A percentile compares a stretch with the other conserved stretches of the same genome.
Evolutionary conservation across 1,140 invertebrate species (phyloP).

Genomic region (Euborellia annulipes): DNA sequence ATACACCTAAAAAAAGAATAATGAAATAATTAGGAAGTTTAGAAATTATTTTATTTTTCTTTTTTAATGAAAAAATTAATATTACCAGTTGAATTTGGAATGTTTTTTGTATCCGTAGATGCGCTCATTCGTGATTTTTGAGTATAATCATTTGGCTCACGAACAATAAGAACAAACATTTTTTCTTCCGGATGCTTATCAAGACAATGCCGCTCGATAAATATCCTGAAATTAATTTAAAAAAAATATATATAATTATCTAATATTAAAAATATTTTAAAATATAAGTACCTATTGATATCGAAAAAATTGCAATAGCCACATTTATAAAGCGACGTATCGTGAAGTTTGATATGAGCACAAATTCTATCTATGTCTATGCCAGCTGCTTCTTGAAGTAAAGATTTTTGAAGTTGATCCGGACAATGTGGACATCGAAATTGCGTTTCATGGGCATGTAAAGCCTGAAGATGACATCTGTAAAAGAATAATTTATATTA

Average conservation of each 20-base stretch:
- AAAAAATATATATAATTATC: constrained; percentile 9
- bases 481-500: no score
- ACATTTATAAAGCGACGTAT: constrained; percentile 49
- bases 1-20: no score
- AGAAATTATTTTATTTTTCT: no score
- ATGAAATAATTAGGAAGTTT: no score
- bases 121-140: no score
- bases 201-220: constrained; percentile 45
- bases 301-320: constrained; percentile 46
- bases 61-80: no score
- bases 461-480: constrained; percentile 43
- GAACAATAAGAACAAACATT: constrained; percentile 34
- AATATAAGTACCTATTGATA: constrained; percentile 27
- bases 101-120: no score
- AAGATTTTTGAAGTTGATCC: constrained; percentile 22
- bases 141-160: constrained; percentile 30
- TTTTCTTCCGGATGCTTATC: constrained; percentile 41
- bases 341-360: constrained; percentile 58
- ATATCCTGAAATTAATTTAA: constrained; percentile 17
- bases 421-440: constrained; percentile 57
- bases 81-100: no score
- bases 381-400: constrained; percentile 1
- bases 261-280: constrained; percentile 13
- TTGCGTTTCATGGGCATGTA: constrained; percentile 40
- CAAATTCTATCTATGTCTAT: constrained; percentile 36